A percentile compares a stretch with the other conserved stretches of the same genome.
Evolutionary conservation across 2,888 invertebrate genomes (phyloP).

Genomic region (Agriopis aurantiaria): DNA sequence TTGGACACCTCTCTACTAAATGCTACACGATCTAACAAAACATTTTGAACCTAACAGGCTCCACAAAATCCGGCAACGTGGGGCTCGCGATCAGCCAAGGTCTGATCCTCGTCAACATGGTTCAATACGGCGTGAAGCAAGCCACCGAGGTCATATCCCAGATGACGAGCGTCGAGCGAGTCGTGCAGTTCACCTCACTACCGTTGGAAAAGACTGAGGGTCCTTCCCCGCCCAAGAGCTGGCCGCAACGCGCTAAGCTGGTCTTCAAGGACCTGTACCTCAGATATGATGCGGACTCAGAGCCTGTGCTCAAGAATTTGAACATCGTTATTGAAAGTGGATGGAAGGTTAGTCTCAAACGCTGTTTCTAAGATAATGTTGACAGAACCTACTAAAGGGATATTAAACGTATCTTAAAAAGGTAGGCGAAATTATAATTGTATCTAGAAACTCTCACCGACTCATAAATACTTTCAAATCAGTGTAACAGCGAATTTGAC

Average conservation of each 20-base stretch:
- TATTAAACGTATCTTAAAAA: too few relatives aligned
- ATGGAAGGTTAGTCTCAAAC: conserved; percentile 86
- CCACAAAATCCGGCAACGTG: conserved; percentile 88
- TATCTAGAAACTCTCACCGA: too few relatives aligned
- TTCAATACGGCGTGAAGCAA: conserved; percentile 93
- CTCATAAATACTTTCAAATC: too few relatives aligned
- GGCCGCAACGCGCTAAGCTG: conserved; percentile 88
- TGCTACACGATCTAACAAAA: not conserved
- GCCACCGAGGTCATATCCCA: conserved; percentile 92
- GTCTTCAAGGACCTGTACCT: conserved; percentile 88
- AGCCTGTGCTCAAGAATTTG: conserved; percentile 89
- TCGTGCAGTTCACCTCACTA: conserved; percentile 91
- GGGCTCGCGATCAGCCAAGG: conserved; percentile 91
- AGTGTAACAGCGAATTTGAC: too few relatives aligned
- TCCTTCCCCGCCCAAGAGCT: conserved; percentile 84
- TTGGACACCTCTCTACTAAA: too few relatives aligned
- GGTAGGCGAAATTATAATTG: too few relatives aligned
- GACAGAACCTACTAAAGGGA: too few relatives aligned
- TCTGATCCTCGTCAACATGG: conserved; percentile 91
- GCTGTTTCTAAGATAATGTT: too few relatives aligned
- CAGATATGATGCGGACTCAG: conserved; percentile 87
- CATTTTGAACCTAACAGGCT: conserved; percentile 62
- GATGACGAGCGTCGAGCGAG: conserved; percentile 93
- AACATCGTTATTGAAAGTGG: conserved; percentile 88
- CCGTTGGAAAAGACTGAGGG: conserved; percentile 90